A percentile compares a stretch with the other conserved stretches of the same genome.
Conservation (phyloP, 2,888 invertebrate genomes). For the Celastrina argiolus region DNA sequence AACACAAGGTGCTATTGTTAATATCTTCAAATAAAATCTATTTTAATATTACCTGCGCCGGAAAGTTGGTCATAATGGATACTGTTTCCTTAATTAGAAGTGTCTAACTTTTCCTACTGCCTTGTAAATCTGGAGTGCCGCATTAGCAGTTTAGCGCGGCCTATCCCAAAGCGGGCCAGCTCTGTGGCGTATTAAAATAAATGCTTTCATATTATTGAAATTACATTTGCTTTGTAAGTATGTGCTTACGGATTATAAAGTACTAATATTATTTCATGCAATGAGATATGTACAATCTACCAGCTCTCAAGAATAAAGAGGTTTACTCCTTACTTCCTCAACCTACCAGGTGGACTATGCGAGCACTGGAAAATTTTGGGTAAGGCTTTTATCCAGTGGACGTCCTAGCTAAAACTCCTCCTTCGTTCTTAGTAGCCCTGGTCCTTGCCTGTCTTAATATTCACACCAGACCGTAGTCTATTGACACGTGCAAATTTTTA, state of each 20-base stretch:
- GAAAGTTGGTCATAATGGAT: not conserved
- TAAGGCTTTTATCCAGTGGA: no score
- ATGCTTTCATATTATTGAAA: slow-evolving; percentile 13
- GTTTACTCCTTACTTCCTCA: no score
- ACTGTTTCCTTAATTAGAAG: not conserved
- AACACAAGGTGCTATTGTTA: no score
- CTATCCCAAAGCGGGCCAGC: slow-evolving; percentile 38
- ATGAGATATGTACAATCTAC: no score
- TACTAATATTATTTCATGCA: not conserved
- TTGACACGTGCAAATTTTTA: no score
- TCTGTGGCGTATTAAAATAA: slow-evolving; percentile 26
- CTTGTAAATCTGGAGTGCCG: slow-evolving; percentile 39
- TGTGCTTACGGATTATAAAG: not conserved
- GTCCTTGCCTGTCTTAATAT: no score
- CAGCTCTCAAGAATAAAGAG: no score
- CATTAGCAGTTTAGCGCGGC: slow-evolving; percentile 39
- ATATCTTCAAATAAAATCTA: not conserved
- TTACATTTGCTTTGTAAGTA: not conserved
- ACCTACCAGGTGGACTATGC: no score
- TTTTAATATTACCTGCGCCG: not conserved
- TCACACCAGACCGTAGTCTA: no score
- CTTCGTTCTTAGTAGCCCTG: no score
- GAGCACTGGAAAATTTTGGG: no score
- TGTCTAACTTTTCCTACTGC: slow-evolving; percentile 19
- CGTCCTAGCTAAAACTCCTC: no score